Base-by-base conservation (phyloP, 2,888 invertebrate genomes). In the Tachina fera region DNA sequence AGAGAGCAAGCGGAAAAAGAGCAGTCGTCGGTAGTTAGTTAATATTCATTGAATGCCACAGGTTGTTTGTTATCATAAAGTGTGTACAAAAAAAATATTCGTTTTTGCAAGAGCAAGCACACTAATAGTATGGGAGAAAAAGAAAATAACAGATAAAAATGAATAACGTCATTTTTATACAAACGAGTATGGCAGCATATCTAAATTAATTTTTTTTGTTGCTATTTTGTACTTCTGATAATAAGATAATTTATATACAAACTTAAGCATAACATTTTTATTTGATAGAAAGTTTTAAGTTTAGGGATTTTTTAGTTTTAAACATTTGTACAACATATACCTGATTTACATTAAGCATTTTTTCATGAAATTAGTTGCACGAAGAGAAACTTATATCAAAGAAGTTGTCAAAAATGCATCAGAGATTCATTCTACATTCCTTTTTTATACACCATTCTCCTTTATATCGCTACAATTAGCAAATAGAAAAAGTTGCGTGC, bases 21-120 rank as follows among this genome's bases (percentile, higher is more conserved):
- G 41, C 39, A 70, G 63, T 45, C 49, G 47, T 56, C 16, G 47
- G 39, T 61, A 45, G 51, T 51, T 75, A 67, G 68, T 75, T 53
- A 63, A 60, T 71, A 63, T 71, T 76, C 70, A 70, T 56, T 70
- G 63, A 63, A 83, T 65, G 82, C 82, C 19, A 83, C 76, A 83
- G 82, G 76, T 83, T 70, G 82, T 77, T 77, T 49, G 43, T 71
- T 77, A 65, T 22, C 41, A 31, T 60, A 53, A 45, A 63, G 14
- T 5, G 31, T 71, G 16, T 58, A 70, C 31, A 76, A 65, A 6
- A 49, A 6, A 49, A 16, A 51, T 43, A 14, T 71, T 43, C 10
- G 41, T 72, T 45, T 8, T 43, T 2, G n/a, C 1, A 10, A 41
- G n/a, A 16, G 9, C 3, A 5, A n/a, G 58, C 31, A 80, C 58